Evolutionary conservation across 2,797 vertebrate species (phyloP), one percentile per base, ranked within the genome.

Genomic region (Sardinella longiceps): DNA sequence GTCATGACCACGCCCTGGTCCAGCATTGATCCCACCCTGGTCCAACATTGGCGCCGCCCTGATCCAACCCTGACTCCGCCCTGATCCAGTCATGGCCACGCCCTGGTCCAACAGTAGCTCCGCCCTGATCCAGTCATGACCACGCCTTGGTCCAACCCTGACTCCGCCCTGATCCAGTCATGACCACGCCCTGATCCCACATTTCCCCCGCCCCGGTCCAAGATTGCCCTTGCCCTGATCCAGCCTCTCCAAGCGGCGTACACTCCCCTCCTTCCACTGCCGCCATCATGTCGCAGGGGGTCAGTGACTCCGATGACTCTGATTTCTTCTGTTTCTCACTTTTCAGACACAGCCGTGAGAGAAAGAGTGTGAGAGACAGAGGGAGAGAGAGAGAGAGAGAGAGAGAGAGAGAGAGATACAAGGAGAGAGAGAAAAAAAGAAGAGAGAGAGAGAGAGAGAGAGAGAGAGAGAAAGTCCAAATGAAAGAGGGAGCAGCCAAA

Each of bases 351-450:
- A 74, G 66, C 33, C 39, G 33, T 15, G 33, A 66, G 88, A 83
- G 63, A 23, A 60, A 83, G 80, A 86, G 82, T 30, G 50, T 45
- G 30, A 53, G 60, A 66, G 25, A 25, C 39, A 33, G 90, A 90
- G 89, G 91, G 89, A 86, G 86, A 33, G 70, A 4, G 70, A 30
- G 56, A 53, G 25, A 70, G 28, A 58, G 14, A 37, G 66, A 50
- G 48, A 82, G 12, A 51, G 66, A 84, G 81, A 66, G 83, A 83
- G 60, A 23, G 45, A 83, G 82, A 87, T 60, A 74, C 20, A 66
- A 43, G 53, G 12, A 10, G 30, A 45, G 90, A 89, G 89, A 91
- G 90, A 85, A 85, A 28, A 50, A 7, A 63, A 48, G 50, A 48
- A 7, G 45, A 9, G 9, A 56, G 56, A 53, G n/a, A 60, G 63